Conservation (phyloP, 2,797 vertebrate species). For the Borostomias antarcticus region DNA sequence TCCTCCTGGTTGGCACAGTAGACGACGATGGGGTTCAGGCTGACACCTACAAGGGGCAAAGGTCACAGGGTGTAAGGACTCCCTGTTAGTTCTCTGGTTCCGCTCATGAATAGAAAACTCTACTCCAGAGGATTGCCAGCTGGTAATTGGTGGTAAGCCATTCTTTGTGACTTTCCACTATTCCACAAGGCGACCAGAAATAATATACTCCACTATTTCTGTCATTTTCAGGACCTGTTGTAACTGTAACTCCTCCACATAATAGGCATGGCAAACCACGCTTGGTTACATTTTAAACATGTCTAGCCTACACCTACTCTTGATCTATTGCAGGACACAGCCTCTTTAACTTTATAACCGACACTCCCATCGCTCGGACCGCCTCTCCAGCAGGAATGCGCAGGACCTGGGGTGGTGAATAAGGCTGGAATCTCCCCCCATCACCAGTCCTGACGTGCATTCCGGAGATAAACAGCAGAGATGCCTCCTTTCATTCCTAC, state of each 20-base stretch:
- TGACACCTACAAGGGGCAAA: constrained; percentile 79
- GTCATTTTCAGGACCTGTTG: constrained; percentile 30
- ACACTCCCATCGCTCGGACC: constrained; percentile 47
- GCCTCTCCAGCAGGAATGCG: constrained; percentile 50
- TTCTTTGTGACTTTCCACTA: neutral
- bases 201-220: neutral
- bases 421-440: constrained; percentile 59
- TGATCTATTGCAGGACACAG: neutral
- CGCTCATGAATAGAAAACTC: neutral
- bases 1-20: constrained; percentile 86
- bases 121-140: neutral
- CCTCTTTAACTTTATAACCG: neutral
- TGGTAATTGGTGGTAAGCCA: neutral
- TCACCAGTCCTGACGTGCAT: constrained; percentile 70
- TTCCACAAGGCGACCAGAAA: neutral
- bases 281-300: constrained; percentile 22
- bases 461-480: constrained; percentile 70
- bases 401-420: constrained; percentile 50
- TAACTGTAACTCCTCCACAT: constrained; percentile 17
- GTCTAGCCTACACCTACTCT: constrained; percentile 20
- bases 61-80: constrained; percentile 35
- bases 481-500: constrained; percentile 52
- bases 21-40: constrained; percentile 88
- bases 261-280: constrained; percentile 40
- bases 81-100: constrained; percentile 5